A percentile compares a stretch with the other conserved stretches of the same genome.
Evolutionary conservation across 2,797 vertebrate species (phyloP).

Genomic region (Chaetodon trifasciatus): DNA sequence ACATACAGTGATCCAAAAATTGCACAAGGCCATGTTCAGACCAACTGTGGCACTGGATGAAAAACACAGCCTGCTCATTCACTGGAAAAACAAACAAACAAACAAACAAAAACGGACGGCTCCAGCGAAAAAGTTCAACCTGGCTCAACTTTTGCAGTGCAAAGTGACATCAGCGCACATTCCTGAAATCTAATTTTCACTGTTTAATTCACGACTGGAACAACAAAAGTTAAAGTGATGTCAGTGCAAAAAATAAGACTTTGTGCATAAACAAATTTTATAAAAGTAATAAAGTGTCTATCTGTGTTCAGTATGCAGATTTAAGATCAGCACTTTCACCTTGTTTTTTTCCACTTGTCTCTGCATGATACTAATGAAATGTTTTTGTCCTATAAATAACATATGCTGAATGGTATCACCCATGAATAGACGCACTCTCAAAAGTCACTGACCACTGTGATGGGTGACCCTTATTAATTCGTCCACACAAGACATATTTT

Average conservation of each 20-base stretch:
- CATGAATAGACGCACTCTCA: constrained; percentile 38
- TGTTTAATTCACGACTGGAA: not conserved
- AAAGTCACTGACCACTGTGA: constrained; percentile 65
- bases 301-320: not conserved
- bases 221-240: not conserved
- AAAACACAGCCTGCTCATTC: not conserved
- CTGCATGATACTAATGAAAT: constrained; percentile 38
- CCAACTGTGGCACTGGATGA: not conserved
- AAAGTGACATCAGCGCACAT: no score
- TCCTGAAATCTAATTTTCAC: no score
- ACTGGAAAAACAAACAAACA: not conserved
- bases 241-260: no score
- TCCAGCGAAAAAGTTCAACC: no score
- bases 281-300: not conserved
- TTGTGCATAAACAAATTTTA: no score
- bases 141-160: no score
- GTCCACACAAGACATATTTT: constrained; percentile 54
- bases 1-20: not conserved
- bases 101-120: no score
- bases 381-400: constrained; percentile 42
- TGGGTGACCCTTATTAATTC: constrained; percentile 67
- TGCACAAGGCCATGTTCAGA: not conserved
- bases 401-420: constrained; percentile 49
- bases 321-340: not conserved
- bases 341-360: constrained; percentile 3